phyloP scores from a whole-genome alignment of 2,797 vertebrate genomes.

The Picus viridis region DNA sequence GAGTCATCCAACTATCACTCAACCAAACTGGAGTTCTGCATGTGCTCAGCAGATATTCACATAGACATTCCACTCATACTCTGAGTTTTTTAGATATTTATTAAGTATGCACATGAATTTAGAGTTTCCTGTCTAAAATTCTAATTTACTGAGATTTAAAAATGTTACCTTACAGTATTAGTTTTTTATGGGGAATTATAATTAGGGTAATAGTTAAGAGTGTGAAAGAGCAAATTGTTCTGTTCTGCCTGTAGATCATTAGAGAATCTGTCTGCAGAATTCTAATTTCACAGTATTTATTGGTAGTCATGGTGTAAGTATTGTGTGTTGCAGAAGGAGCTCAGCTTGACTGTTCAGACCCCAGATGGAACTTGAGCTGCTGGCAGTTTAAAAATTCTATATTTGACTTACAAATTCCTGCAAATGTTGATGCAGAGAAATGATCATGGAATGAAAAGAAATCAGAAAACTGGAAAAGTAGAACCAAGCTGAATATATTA shows the following conservation, averaged over 20 bases:
- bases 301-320: slow-evolving; percentile 1
- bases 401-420: slow-evolving; percentile 68
- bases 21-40: background rate
- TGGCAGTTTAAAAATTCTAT: slow-evolving; percentile 40
- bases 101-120: background rate
- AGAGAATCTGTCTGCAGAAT: slow-evolving; percentile 38
- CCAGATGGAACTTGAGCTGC: slow-evolving; percentile 57
- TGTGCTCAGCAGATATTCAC: background rate
- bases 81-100: background rate
- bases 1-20: background rate
- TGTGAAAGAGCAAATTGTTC: slow-evolving; percentile 61
- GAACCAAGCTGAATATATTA: slow-evolving; percentile 1
- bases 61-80: background rate
- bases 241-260: slow-evolving; percentile 17
- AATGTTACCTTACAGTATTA: background rate
- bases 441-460: slow-evolving; percentile 30
- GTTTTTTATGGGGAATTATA: background rate
- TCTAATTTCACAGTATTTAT: slow-evolving; percentile 54
- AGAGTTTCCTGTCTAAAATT: background rate
- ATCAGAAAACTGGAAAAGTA: slow-evolving; percentile 26
- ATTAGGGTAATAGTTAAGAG: background rate
- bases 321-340: slow-evolving; percentile 54
- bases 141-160: background rate
- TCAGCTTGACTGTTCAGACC: slow-evolving; percentile 59
- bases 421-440: slow-evolving; percentile 43